These are phyloP conservation scores for Carcina quercana DNA, from an alignment of 2,888 invertebrate genomes.

Conservation along the genomic window DNA sequence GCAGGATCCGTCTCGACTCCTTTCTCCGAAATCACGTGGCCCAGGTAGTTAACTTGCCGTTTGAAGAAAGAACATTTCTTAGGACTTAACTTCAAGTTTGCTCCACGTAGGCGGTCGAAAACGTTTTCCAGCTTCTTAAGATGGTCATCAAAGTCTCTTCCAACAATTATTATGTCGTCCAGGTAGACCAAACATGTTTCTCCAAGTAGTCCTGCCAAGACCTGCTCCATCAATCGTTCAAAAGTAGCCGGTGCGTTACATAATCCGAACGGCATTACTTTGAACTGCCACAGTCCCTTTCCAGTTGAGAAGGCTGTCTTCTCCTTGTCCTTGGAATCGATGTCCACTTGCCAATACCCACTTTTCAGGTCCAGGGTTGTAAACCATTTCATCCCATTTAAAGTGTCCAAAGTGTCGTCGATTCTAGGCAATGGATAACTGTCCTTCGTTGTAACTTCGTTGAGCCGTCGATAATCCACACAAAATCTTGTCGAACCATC, in stretches of 20 bases:
- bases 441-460: conserved; percentile 12
- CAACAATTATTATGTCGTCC: conserved; percentile 10
- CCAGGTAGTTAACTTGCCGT: conserved; percentile 9
- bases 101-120: background rate
- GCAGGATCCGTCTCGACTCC: conserved; percentile 14
- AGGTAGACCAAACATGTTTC: conserved; percentile 9
- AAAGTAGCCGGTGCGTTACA: conserved; percentile 9
- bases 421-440: conserved; percentile 6
- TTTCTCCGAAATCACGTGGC: conserved; percentile 12
- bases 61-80: conserved; percentile 12
- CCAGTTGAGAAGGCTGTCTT: conserved; percentile 14
- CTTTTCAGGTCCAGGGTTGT: conserved; percentile 14
- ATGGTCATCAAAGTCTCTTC: conserved; percentile 5
- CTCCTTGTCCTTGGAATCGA: conserved; percentile 9
- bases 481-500: conserved; percentile 10
- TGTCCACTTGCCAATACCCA: conserved; percentile 17
- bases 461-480: conserved; percentile 15
- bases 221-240: conserved; percentile 10
- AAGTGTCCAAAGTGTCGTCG: too few relatives aligned
- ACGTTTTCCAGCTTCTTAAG: background rate
- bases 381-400: conserved; percentile 9
- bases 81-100: conserved; percentile 2
- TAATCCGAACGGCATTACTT: conserved; percentile 12
- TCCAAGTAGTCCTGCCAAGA: conserved; percentile 6
- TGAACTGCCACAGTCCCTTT: conserved; percentile 8